These are phyloP conservation scores for Rachycentron canadum DNA, from an alignment of 2,797 vertebrate species.

Conservation along the genomic window DNA sequence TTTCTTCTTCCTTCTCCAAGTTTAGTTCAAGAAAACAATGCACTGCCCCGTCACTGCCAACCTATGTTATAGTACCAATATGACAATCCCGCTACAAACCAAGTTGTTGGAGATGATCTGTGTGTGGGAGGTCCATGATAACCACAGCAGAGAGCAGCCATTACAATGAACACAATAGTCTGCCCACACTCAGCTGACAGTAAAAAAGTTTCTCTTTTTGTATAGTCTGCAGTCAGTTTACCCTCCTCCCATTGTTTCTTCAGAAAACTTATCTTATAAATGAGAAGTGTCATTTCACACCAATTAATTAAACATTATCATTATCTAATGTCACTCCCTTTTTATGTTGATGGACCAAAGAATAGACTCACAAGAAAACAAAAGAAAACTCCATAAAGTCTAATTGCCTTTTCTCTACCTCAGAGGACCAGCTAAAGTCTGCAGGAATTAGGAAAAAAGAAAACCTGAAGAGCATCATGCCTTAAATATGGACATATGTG, in stretches of 20 bases:
- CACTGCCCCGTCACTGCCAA: not conserved
- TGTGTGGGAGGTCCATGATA: not conserved
- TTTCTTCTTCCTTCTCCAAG: not conserved
- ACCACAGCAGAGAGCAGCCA: not conserved
- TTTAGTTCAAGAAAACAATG: not conserved
- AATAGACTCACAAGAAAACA: not conserved
- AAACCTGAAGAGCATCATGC: not conserved
- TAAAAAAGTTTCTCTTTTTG: not conserved
- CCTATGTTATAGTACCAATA: not conserved
- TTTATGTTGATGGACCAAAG: slow-evolving; percentile 10
- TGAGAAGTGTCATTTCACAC: slow-evolving; percentile 44
- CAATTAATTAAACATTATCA: slow-evolving; percentile 55
- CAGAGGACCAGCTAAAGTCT: slow-evolving; percentile 2
- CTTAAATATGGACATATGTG: not conserved
- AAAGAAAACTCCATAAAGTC: not conserved
- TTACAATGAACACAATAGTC: not conserved
- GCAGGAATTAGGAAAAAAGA: not conserved
- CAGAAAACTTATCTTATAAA: slow-evolving; percentile 21
- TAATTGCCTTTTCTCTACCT: slow-evolving; percentile 30
- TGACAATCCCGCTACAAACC: not conserved
- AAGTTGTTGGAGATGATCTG: not conserved
- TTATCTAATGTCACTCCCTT: slow-evolving; percentile 8
- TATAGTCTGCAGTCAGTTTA: not conserved
- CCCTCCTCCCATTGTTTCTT: not conserved
- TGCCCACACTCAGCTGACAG: not conserved